These are phyloP conservation scores for Adela reaumurella DNA, from an alignment of 2,888 invertebrate species.

Conservation along the genomic window DNA sequence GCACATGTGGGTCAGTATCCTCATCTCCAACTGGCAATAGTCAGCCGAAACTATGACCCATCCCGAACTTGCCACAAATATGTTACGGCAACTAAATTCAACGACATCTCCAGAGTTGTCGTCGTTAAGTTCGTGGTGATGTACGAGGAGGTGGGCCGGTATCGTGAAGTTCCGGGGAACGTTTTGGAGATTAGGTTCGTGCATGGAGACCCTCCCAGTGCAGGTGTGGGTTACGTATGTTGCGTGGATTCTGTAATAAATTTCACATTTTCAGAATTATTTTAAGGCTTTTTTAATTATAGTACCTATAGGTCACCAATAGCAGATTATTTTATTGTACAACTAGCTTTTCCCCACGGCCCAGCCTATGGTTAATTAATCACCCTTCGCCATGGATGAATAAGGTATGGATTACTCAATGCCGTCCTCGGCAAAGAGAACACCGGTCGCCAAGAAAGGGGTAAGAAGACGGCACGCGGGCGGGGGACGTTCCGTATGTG, in stretches of 20 bases:
- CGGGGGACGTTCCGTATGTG: too few relatives aligned
- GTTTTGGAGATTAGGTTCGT: slow-evolving; percentile 90
- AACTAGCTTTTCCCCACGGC: too few relatives aligned
- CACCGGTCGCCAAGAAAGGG: too few relatives aligned
- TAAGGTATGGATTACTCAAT: too few relatives aligned
- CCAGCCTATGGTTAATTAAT: too few relatives aligned
- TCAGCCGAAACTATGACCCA: slow-evolving; percentile 83
- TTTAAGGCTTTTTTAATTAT: too few relatives aligned
- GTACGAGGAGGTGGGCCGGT: slow-evolving; percentile 26
- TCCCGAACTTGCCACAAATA: slow-evolving; percentile 61
- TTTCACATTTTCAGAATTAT: too few relatives aligned
- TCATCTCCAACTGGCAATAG: slow-evolving; percentile 93
- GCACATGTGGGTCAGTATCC: slow-evolving; percentile 89
- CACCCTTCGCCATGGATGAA: too few relatives aligned
- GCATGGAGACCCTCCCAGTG: slow-evolving; percentile 85
- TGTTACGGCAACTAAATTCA: slow-evolving; percentile 64
- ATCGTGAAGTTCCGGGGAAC: slow-evolving; percentile 82
- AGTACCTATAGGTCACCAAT: too few relatives aligned
- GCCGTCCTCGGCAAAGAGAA: too few relatives aligned
- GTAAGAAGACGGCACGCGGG: too few relatives aligned
- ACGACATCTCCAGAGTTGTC: slow-evolving; percentile 23
- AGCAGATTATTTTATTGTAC: too few relatives aligned
- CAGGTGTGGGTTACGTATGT: slow-evolving; percentile 65
- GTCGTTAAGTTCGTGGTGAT: slow-evolving; percentile 13
- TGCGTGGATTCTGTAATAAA: slow-evolving; percentile 66